Percentiles rank a stretch among this genome's conserved stretches.
These are phyloP conservation scores for Apoda limacodes DNA, from an alignment of 2,888 invertebrate genomes.

Conservation along the genomic window DNA sequence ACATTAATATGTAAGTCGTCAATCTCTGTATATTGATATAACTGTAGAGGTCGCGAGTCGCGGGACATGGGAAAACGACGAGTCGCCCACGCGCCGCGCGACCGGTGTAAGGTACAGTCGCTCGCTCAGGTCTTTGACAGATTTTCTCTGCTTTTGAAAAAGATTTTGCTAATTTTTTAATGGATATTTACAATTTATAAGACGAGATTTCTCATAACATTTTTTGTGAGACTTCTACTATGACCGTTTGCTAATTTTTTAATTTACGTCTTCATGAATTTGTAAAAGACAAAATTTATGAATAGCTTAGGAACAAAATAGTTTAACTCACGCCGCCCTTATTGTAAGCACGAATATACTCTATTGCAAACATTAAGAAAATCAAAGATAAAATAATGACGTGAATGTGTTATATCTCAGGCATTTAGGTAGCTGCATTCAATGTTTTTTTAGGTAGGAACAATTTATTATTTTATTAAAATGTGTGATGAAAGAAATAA, in stretches of 20 bases:
- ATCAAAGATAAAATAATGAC: too few species aligned
- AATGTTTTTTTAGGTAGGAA: too few species aligned
- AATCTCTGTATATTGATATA: constrained; percentile 50
- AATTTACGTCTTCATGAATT: not conserved
- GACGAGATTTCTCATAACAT: not conserved
- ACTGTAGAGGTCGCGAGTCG: constrained; percentile 50
- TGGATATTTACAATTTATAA: constrained; percentile 1
- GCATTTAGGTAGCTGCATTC: too few species aligned
- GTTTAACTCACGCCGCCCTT: too few species aligned
- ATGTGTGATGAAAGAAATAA: too few species aligned
- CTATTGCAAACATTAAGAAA: too few species aligned
- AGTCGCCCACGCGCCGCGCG: constrained; percentile 42
- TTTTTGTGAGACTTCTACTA: too few species aligned
- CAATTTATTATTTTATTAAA: too few species aligned
- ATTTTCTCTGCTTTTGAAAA: not conserved
- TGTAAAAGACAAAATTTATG: too few species aligned
- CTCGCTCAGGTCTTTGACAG: constrained; percentile 22
- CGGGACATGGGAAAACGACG: constrained; percentile 46
- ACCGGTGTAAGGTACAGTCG: constrained; percentile 31
- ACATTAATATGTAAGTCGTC: constrained; percentile 26
- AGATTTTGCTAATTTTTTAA: constrained; percentile 7
- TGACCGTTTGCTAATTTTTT: not conserved
- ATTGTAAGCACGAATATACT: too few species aligned
- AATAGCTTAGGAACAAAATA: too few species aligned
- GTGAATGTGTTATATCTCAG: too few species aligned